These are phyloP conservation scores for Mobula hypostoma DNA, from an alignment of 2,113 vertebrate genomes.

Conservation along the genomic window DNA sequence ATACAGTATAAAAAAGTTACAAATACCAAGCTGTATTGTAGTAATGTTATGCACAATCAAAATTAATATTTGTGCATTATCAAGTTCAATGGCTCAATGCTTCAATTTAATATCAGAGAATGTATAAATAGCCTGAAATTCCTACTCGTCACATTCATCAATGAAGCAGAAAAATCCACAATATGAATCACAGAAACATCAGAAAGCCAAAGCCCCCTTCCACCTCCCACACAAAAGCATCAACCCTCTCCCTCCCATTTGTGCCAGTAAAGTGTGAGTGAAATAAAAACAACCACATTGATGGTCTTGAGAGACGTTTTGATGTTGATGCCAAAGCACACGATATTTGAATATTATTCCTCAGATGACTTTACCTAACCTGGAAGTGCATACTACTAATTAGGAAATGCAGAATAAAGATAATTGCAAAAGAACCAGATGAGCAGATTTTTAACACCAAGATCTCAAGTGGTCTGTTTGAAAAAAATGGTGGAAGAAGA, in stretches of 20 bases:
- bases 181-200: too few species aligned
- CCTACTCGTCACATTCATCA: not conserved
- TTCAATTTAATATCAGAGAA: too few species aligned
- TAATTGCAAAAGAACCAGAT: not conserved
- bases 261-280: not conserved
- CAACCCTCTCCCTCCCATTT: too few species aligned
- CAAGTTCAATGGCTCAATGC: too few species aligned
- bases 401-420: not conserved
- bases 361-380: not conserved
- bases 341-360: not conserved
- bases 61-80: not conserved
- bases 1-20: not conserved
- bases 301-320: not conserved
- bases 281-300: not conserved
- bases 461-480: not conserved
- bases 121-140: too few species aligned
- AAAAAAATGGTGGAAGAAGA: too few species aligned
- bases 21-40: not conserved
- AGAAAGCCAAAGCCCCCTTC: too few species aligned
- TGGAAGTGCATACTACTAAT: not conserved
- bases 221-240: too few species aligned
- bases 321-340: not conserved
- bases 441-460: not conserved
- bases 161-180: not conserved
- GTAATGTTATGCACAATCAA: not conserved